Evolutionary conservation across 2,888 invertebrate genomes (phyloP), one percentile per base, ranked within the genome.

Genomic region (Diachrysia chrysitis): DNA sequence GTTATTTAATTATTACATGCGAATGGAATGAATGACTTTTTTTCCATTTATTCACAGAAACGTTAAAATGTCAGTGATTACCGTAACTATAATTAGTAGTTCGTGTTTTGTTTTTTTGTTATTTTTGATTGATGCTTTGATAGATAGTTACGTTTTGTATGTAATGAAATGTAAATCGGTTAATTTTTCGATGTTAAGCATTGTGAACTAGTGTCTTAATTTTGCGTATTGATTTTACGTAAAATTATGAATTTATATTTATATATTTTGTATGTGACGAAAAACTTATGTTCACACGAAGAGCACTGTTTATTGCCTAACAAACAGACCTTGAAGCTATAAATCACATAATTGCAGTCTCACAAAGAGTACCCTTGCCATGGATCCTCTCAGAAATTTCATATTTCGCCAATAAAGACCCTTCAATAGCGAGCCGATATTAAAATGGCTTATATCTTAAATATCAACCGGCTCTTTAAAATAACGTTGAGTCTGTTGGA

Each of bases 381-480:
- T 42, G 60, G 69, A 73, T 73, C 73, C 77, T 81, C 69, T 72
- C 46, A 64, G 69, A 83, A 86, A 85, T 87, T 83, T 83, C 82
- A 86, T 87, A 84, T 85, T 87, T 85, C 82, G 66, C 80, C 81
- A 81, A 83, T 81, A 82, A 83, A 80, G 79, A 67, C 76, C 66
- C 73, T 75, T 82, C 78, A 83, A 85, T 83, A 76, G 76, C 69
- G 81, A 84, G 79, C 83, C 83, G 80, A 87, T 87, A 88, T 88
- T 88, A 84, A 88, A 88, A 88, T 86, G 81, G 85, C 83, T 87
- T 78, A 83, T 79, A 79, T 83, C 82, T 83, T 78, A 76, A 83
- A 82, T 79, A 80, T 80, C 77, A 73, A 72, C 79, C 79, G 70
- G 60, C 76, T 70, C 66, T 76, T 76, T 78, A 80, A 76, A 79